Conservation (phyloP, 2,113 vertebrate genomes). For the Corvus hawaiiensis region DNA sequence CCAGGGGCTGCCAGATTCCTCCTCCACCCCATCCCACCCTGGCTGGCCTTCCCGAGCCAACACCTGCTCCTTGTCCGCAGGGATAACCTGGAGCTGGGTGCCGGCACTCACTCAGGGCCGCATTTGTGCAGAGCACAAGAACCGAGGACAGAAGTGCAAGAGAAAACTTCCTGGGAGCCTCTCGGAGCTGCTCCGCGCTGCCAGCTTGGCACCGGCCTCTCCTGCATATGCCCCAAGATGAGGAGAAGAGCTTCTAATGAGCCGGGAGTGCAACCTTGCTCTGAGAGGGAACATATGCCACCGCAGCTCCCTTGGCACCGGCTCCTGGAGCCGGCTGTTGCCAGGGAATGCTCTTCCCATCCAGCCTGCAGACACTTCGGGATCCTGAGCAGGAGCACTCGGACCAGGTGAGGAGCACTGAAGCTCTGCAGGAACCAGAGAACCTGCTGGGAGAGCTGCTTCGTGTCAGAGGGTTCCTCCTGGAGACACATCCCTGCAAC, state of each 20-base stretch:
- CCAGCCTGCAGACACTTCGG: neutral
- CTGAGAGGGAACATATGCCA: conserved; percentile 27
- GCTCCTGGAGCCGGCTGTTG: neutral
- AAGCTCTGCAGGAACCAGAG: neutral
- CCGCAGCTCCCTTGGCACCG: conserved; percentile 17
- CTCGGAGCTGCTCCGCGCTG: neutral
- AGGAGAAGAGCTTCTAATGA: neutral
- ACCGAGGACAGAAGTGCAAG: neutral
- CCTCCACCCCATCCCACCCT: neutral
- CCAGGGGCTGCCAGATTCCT: neutral
- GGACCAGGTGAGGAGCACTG: neutral
- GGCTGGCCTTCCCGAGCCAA: neutral
- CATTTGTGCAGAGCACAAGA: neutral
- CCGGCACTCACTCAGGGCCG: rapidly evolving
- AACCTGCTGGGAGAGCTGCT: neutral
- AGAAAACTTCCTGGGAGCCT: neutral
- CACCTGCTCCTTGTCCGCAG: rapidly evolving
- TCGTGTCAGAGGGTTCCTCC: rapidly evolving
- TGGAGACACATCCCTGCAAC: neutral
- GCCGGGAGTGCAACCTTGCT: neutral
- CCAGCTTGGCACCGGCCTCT: neutral
- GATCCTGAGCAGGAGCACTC: neutral
- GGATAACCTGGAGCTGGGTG: neutral
- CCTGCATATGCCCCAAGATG: neutral
- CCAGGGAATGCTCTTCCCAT: neutral